These are phyloP conservation scores for Mirounga angustirostris DNA, from an alignment of 2,113 vertebrate genomes.

Conservation along the genomic window DNA sequence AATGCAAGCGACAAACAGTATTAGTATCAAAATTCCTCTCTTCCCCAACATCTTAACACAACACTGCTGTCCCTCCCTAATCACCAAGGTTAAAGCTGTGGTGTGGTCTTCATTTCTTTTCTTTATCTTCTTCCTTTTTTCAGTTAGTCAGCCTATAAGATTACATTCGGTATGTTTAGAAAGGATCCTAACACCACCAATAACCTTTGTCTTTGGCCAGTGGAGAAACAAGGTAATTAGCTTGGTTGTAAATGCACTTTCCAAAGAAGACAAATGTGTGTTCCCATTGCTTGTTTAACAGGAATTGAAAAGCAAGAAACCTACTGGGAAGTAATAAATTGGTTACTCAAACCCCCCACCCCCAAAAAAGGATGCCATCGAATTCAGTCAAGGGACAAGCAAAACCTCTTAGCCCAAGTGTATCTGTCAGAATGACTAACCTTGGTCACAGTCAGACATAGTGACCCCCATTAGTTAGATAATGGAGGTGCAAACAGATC, in stretches of 20 bases:
- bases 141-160: background rate
- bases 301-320: background rate
- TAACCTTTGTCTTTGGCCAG: background rate
- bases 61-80: background rate
- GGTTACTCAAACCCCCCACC: background rate
- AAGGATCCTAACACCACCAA: background rate
- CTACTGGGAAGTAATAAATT: background rate
- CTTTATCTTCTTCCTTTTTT: background rate
- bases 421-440: conserved; percentile 32
- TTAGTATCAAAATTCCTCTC: background rate
- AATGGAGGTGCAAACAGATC: conserved; percentile 22
- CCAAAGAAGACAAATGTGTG: background rate
- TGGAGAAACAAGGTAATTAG: background rate
- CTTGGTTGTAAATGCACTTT: background rate
- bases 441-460: background rate
- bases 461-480: conserved; percentile 49
- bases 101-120: background rate
- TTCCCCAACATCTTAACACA: background rate
- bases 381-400: background rate
- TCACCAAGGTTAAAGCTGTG: background rate
- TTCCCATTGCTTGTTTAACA: background rate
- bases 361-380: background rate
- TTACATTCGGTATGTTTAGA: background rate
- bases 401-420: background rate
- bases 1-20: background rate